Percentiles rank a stretch among this genome's conserved stretches.
phyloP scores from a whole-genome alignment of 1,140 invertebrate genomes.

The Cydia amplana region DNA sequence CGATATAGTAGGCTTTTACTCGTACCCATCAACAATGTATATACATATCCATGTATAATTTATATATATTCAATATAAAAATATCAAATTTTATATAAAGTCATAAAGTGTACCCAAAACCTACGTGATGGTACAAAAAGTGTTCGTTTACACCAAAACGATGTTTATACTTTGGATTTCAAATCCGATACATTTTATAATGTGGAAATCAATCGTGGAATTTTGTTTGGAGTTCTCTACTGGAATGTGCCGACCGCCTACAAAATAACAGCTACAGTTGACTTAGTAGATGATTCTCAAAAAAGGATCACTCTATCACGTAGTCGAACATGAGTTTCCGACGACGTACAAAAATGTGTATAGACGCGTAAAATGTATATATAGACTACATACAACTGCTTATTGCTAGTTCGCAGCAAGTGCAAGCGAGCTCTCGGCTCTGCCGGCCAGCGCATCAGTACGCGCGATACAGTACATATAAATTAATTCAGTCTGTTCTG shows the following conservation, averaged over 20 bases:
- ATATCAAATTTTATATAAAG: slow-evolving; percentile 80
- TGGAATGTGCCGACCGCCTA: slow-evolving; percentile 79
- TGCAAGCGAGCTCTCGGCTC: neutral
- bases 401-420: slow-evolving; percentile 62
- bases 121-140: slow-evolving; percentile 79
- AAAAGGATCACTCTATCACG: slow-evolving; percentile 75
- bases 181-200: slow-evolving; percentile 74
- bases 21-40: slow-evolving; percentile 79
- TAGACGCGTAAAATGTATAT: slow-evolving; percentile 80
- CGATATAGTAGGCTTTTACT: slow-evolving; percentile 77
- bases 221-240: slow-evolving; percentile 72
- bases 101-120: slow-evolving; percentile 80
- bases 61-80: slow-evolving; percentile 80
- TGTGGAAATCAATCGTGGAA: slow-evolving; percentile 78
- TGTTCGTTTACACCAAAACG: slow-evolving; percentile 69
- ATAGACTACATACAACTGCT: slow-evolving; percentile 79
- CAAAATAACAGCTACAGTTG: slow-evolving; percentile 74
- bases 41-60: slow-evolving; percentile 80
- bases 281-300: slow-evolving; percentile 79
- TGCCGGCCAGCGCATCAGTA: slow-evolving; percentile 21
- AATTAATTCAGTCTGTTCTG: slow-evolving; percentile 75
- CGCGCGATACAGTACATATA: slow-evolving; percentile 64
- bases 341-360: slow-evolving; percentile 79
- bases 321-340: slow-evolving; percentile 72
- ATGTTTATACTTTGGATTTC: slow-evolving; percentile 66